Conservation (phyloP, 2,113 vertebrate species). For the Megaceryle torquata region DNA sequence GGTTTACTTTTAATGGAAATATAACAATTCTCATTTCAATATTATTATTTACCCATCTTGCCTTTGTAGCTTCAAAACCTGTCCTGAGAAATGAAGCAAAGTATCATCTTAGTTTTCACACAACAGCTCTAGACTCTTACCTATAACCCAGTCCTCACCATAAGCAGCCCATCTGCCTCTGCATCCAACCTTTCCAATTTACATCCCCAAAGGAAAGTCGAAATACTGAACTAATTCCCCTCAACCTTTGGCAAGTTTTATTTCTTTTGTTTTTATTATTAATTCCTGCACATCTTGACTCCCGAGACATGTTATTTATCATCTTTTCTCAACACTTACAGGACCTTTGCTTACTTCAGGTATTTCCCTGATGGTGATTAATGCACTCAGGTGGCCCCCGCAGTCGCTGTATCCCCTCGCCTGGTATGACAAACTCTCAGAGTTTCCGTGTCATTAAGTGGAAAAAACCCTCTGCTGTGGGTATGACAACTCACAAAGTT, state of each 20-base stretch:
- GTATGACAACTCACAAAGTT: not conserved
- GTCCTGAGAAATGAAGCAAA: not conserved
- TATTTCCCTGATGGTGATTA: not conserved
- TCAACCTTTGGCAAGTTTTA: not conserved
- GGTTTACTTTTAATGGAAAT: not conserved
- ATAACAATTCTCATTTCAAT: not conserved
- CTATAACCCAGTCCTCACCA: not conserved
- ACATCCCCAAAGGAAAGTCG: not conserved
- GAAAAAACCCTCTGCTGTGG: not conserved
- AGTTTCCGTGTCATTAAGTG: not conserved
- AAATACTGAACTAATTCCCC: not conserved
- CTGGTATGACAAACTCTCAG: not conserved
- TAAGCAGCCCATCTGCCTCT: not conserved
- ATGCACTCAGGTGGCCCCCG: rapidly evolving
- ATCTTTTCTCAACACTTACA: not conserved
- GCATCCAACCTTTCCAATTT: not conserved
- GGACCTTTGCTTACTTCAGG: not conserved
- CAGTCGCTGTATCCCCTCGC: not conserved
- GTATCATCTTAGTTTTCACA: not conserved
- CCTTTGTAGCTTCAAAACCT: not conserved
- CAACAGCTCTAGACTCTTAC: not conserved
- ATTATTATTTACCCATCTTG: not conserved
- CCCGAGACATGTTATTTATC: not conserved
- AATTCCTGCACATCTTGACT: not conserved
- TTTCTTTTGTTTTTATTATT: not conserved